Evolutionary conservation across 2,797 vertebrate species (phyloP).

Genomic region (Cossypha niveicapilla): DNA sequence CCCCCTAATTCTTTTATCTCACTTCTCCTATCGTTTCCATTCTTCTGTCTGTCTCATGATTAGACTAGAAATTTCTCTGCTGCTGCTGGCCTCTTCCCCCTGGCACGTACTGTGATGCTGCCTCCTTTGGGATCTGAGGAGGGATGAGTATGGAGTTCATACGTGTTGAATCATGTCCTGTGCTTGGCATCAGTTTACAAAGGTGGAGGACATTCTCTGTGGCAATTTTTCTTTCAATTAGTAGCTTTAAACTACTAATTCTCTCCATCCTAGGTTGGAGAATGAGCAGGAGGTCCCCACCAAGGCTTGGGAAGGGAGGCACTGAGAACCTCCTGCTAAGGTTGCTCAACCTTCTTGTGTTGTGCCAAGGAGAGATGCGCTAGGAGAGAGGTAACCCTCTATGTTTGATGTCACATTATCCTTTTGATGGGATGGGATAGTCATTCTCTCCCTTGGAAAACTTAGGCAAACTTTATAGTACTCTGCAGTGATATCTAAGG

Average conservation of each 20-base stretch:
- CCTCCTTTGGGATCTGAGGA: conserved; percentile 39
- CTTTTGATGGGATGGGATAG: neutral
- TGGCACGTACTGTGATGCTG: neutral
- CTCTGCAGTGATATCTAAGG: neutral
- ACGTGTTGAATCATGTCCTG: neutral
- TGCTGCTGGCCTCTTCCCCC: neutral
- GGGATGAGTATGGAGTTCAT: neutral
- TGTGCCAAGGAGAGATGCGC: neutral
- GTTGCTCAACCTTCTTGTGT: neutral
- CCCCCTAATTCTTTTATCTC: conserved; percentile 4
- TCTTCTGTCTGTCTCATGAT: conserved; percentile 2
- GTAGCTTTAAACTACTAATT: neutral
- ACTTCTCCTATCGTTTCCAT: conserved; percentile 3
- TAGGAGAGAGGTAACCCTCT: neutral
- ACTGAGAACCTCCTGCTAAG: neutral
- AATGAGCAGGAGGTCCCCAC: neutral
- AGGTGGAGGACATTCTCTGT: neutral
- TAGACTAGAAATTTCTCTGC: neutral
- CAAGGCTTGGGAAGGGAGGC: neutral
- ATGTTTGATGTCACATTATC: neutral
- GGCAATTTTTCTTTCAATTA: neutral
- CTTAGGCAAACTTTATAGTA: neutral
- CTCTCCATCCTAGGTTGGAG: neutral
- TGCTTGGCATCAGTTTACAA: conserved; percentile 3
- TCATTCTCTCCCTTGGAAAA: neutral